Conservation (phyloP, 92 coral and sea anemone species). For the Palythoa heliodiscus region DNA sequence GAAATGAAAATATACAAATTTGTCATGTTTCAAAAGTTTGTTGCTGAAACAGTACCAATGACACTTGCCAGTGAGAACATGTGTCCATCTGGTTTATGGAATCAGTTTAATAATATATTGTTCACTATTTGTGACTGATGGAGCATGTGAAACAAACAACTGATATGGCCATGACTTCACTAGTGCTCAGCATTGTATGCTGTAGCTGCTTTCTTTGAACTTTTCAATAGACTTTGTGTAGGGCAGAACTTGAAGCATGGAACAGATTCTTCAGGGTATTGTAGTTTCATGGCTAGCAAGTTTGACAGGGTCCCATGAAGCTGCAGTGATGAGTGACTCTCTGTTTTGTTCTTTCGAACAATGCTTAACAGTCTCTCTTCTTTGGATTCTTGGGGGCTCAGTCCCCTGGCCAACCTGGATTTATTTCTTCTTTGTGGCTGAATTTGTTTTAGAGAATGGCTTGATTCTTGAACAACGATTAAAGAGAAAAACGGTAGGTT, state of each 20-base stretch:
- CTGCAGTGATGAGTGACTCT: slow-evolving; percentile 46
- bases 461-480: no score
- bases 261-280: slow-evolving; percentile 50
- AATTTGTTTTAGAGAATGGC: no score
- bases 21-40: slow-evolving; percentile 10
- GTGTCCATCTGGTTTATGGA: slow-evolving; percentile 14
- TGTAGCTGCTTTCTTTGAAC: slow-evolving; percentile 15
- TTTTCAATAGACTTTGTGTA: neutral
- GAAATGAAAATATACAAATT: slow-evolving; percentile 8
- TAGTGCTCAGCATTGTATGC: slow-evolving; percentile 6
- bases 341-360: slow-evolving; percentile 44
- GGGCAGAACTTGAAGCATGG: slow-evolving; percentile 60
- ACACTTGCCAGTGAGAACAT: slow-evolving; percentile 5
- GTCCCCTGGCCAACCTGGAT: slow-evolving; percentile 5
- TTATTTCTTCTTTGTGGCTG: neutral
- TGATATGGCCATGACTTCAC: slow-evolving; percentile 26
- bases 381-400: slow-evolving; percentile 8
- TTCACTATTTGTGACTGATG: slow-evolving; percentile 11
- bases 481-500: no score
- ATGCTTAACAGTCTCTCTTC: slow-evolving; percentile 58
- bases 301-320: slow-evolving; percentile 64
- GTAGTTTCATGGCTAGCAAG: slow-evolving; percentile 59
- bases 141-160: slow-evolving; percentile 28
- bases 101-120: slow-evolving; percentile 18
- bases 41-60: slow-evolving; percentile 1